Percentiles rank a stretch among this genome's conserved stretches.
phyloP scores from a whole-genome alignment of 1,140 invertebrate genomes.

The Temnothorax longispinosus region DNA sequence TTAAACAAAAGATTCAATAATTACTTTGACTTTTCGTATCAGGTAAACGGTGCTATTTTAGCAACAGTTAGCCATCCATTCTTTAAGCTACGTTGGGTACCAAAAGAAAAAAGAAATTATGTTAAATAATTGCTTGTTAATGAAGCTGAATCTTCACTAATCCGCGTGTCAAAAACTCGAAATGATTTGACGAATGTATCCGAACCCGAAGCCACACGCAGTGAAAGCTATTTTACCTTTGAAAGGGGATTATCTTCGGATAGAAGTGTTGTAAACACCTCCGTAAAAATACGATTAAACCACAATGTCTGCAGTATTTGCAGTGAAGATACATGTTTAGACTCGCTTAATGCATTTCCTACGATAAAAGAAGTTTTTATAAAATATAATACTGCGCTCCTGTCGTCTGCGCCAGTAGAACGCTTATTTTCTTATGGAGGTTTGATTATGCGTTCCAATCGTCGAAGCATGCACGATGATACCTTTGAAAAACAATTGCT shows the following conservation, averaged over 20 bases:
- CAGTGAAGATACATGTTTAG: conserved; percentile 13
- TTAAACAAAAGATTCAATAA: conserved; percentile 16
- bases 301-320: conserved; percentile 51
- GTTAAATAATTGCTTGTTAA: conserved; percentile 33
- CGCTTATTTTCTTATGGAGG: conserved; percentile 13
- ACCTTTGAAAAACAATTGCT: conserved; percentile 2
- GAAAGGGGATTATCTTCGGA: conserved; percentile 13
- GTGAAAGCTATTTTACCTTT: conserved; percentile 18
- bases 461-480: background rate
- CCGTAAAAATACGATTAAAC: conserved; percentile 38
- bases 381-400: conserved; percentile 49
- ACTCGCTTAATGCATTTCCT: conserved; percentile 30
- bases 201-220: background rate
- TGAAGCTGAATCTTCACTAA: conserved; percentile 6
- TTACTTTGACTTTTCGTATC: conserved; percentile 23
- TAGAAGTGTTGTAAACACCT: conserved; percentile 17
- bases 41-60: conserved; percentile 56
- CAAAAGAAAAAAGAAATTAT: conserved; percentile 29
- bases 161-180: background rate
- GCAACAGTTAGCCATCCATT: conserved; percentile 52
- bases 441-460: conserved; percentile 22
- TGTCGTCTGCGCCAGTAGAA: conserved; percentile 52
- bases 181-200: background rate
- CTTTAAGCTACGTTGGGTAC: conserved; percentile 53
- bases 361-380: conserved; percentile 41